Evolutionary conservation across 2,888 invertebrate genomes (phyloP), one percentile per base, ranked within the genome.

Genomic region (Cheilosia vernalis): DNA sequence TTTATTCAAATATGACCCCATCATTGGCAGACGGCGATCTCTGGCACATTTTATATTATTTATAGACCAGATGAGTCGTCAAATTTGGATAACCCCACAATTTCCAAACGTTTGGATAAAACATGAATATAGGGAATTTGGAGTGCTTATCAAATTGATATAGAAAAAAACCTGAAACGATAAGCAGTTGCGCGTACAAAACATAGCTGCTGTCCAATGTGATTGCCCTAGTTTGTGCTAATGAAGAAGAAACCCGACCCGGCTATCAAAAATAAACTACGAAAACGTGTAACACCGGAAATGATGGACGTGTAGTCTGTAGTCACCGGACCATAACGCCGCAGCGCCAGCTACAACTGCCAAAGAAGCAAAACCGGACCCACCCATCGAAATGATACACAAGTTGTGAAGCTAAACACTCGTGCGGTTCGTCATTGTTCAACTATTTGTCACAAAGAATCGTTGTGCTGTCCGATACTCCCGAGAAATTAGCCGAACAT

Each of bases 341-440:
- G 2, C 47, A 47, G 19, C 49, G 21, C 49, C 19, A 17, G 17
- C 13, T 49, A 30, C 21, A 64, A 49, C 19, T 47, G 9, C 10
- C 21, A 70, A 70, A 58, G 24, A 27, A 30, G 0, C 15, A 33
- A 72, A 15, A 30, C 30, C 42, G 51, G 70, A 53, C 72, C 72
- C 72, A 72, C 72, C 72, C 72, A 61, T 37, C 1, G 10, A 4
- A 37, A 61, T 13, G 6, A 33, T 47, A 19, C 42, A 67, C 21
- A 33, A n/a, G 33, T 30, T 44, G 33, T 42, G 4, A 17, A 17
- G 30, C 40, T 17, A 15, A 13, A 37, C 15, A 51, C 37, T 21
- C 17, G 51, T 27, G 40, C 61, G 72, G 42, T 72, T 53, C 51
- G 70, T 70, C 70, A 70, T 60, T 47, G 19, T 19, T 13, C 1